phyloP scores from a whole-genome alignment of 2,888 invertebrate species.

The Luffia ferchaultella region DNA sequence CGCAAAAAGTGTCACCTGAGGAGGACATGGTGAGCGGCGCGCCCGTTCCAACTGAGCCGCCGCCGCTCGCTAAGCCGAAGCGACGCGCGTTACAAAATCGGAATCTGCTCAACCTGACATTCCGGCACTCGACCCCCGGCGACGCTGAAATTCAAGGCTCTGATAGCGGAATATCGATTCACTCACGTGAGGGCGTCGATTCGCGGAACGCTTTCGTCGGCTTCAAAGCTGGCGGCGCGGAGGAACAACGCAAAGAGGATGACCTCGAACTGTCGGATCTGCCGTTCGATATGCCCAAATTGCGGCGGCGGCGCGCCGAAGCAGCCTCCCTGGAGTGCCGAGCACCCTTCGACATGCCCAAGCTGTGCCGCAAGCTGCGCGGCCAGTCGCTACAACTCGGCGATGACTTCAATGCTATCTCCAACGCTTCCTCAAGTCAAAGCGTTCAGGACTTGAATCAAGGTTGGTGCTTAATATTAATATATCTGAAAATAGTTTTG shows the following conservation, averaged over 20 bases:
- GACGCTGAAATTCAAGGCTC: constrained; percentile 85
- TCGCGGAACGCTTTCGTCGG: constrained; percentile 69
- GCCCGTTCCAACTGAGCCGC: constrained; percentile 53
- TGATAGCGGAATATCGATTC: constrained; percentile 88
- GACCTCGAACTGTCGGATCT: constrained; percentile 79
- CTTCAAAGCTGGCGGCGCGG: constrained; percentile 55
- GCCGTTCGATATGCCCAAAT: constrained; percentile 91
- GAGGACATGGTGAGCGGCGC: constrained; percentile 55
- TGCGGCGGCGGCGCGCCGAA: constrained; percentile 73
- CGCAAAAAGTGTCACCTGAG: constrained; percentile 80
- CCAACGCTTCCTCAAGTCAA: constrained; percentile 84
- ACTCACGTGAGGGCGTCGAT: constrained; percentile 82
- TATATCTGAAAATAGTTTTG: constrained; percentile 4
- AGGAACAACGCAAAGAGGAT: constrained; percentile 55
- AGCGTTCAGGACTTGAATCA: constrained; percentile 79
- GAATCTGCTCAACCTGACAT: constrained; percentile 74
- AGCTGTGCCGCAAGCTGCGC: constrained; percentile 78
- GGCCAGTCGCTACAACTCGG: constrained; percentile 69
- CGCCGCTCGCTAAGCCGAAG: constrained; percentile 66
- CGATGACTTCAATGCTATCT: constrained; percentile 72
- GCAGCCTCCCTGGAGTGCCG: constrained; percentile 82
- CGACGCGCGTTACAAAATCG: constrained; percentile 78
- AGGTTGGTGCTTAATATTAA: constrained; percentile 53
- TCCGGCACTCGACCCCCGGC: constrained; percentile 69
- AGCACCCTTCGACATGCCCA: constrained; percentile 93